Conservation (phyloP, 2,797 vertebrate species). For the Siniperca obscura region DNA sequence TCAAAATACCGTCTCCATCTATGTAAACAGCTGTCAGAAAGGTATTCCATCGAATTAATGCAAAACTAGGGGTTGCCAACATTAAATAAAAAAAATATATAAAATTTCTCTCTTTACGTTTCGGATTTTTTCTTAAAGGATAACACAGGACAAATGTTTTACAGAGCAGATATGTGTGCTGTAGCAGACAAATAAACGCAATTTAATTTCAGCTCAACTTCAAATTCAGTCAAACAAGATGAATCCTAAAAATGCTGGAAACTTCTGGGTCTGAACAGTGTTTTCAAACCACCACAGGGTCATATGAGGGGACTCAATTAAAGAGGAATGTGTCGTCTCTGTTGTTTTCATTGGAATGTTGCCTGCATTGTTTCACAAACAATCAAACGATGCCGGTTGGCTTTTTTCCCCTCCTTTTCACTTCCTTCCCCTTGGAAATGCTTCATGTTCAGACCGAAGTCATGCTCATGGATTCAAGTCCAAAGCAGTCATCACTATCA, state of each 20-base stretch:
- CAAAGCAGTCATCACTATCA: conserved; percentile 50
- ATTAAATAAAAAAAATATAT: background rate
- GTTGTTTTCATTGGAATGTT: conserved; percentile 78
- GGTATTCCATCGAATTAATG: background rate
- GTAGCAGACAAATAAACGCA: background rate
- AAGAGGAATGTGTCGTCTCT: conserved; percentile 80
- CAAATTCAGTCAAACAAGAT: conserved; percentile 5
- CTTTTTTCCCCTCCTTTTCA: conserved; percentile 47
- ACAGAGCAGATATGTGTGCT: background rate
- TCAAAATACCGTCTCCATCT: background rate
- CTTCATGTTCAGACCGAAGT: conserved; percentile 68
- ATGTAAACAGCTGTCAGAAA: background rate
- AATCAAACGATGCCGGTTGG: conserved; percentile 70
- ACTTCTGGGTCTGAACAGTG: conserved; percentile 58
- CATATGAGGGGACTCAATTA: conserved; percentile 64
- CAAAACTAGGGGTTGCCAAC: background rate
- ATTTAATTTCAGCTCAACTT: background rate
- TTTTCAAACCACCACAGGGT: conserved; percentile 58
- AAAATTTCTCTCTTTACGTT: background rate
- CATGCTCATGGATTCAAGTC: conserved; percentile 57
- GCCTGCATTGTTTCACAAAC: conserved; percentile 77
- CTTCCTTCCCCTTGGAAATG: conserved; percentile 65
- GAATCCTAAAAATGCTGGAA: conserved; percentile 56
- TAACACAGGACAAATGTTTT: background rate
- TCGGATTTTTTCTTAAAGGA: background rate